Conservation (phyloP, 2,888 invertebrate genomes). For the Troilus luridus region DNA sequence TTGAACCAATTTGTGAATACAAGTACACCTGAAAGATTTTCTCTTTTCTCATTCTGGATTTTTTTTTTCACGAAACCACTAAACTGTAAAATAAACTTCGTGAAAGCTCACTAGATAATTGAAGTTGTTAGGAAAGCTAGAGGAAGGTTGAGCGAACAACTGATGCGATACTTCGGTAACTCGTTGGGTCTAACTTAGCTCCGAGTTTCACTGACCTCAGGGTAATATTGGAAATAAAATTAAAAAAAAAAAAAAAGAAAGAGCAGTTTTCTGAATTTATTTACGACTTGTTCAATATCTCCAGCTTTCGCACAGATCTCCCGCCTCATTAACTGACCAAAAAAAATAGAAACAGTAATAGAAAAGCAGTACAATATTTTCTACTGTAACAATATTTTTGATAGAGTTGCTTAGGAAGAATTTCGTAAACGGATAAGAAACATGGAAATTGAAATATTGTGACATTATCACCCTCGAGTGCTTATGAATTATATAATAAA, state of each 20-base stretch:
- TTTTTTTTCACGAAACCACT: neutral
- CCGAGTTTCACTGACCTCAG: neutral
- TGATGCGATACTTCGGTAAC: neutral
- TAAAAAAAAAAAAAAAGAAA: neutral
- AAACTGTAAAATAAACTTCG: neutral
- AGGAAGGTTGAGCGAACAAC: neutral
- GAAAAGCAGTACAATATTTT: no score
- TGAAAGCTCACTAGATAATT: neutral
- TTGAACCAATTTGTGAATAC: no score
- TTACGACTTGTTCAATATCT: neutral
- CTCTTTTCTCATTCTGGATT: neutral
- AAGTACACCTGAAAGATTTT: neutral
- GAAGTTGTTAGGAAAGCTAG: neutral
- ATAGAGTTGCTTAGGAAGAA: no score
- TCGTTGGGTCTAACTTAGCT: neutral
- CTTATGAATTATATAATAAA: no score
- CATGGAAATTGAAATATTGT: no score
- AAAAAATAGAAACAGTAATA: neutral
- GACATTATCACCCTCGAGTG: no score
- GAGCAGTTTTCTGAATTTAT: neutral
- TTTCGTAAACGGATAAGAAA: no score
- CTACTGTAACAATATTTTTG: no score
- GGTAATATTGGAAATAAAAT: neutral
- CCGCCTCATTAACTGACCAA: neutral
- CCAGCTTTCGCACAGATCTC: neutral